These are phyloP conservation scores for Paradoxurus hermaphroditus DNA, from an alignment of 2,113 vertebrate species.

Conservation along the genomic window DNA sequence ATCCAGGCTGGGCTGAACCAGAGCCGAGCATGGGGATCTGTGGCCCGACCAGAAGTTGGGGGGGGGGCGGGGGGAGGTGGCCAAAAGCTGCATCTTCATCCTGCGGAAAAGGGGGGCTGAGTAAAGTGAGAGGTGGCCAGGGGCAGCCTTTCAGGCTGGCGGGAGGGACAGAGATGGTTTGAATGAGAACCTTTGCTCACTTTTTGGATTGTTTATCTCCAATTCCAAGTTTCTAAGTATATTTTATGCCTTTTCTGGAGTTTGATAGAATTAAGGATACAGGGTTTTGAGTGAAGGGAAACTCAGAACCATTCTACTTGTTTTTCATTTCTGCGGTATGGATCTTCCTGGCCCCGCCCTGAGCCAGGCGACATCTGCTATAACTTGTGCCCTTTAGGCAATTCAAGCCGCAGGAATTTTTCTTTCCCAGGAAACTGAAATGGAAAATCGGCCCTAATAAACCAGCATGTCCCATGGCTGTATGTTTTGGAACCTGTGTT, in stretches of 20 bases:
- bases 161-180: neutral
- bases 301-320: neutral
- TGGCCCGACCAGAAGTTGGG: fast-evolving
- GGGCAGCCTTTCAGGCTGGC: neutral
- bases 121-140: fast-evolving
- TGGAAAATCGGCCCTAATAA: neutral
- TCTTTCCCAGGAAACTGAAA: neutral
- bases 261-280: neutral
- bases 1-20: neutral
- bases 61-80: fast-evolving
- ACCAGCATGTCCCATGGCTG: neutral
- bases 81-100: neutral
- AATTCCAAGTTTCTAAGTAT: neutral
- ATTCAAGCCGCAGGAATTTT: neutral
- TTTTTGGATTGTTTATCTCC: neutral
- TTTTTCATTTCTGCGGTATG: neutral
- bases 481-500: neutral
- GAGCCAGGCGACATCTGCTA: neutral
- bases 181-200: neutral
- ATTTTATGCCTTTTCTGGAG: neutral
- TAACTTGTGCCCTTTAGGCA: neutral
- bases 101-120: neutral
- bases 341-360: neutral
- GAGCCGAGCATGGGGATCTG: neutral
- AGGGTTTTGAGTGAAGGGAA: neutral